These are phyloP conservation scores for Macropus fuliginosus DNA, from an alignment of 2,797 vertebrate species.

Conservation along the genomic window DNA sequence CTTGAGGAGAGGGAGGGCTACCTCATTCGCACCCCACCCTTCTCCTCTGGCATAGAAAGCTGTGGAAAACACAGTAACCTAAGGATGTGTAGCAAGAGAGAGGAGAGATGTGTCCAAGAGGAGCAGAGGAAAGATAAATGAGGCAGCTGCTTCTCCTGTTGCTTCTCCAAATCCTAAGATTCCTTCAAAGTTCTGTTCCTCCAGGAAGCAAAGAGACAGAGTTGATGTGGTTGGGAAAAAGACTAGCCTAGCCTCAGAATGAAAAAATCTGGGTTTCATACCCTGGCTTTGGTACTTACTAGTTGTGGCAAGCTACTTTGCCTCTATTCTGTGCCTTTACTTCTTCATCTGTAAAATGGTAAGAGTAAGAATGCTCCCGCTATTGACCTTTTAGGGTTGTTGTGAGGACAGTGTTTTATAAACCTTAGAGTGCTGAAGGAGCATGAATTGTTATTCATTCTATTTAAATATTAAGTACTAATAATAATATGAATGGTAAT, in stretches of 20 bases:
- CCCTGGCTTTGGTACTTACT: not conserved
- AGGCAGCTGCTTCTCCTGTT: not conserved
- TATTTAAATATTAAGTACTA: not conserved
- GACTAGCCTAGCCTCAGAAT: not conserved
- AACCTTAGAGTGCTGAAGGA: not conserved
- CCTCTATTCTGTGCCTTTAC: not conserved
- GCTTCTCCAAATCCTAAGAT: not conserved
- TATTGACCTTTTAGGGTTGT: not conserved
- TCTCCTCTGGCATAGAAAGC: not conserved
- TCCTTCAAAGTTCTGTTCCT: not conserved
- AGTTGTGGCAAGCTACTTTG: not conserved
- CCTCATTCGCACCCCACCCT: not conserved
- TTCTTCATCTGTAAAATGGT: not conserved
- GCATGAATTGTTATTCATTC: not conserved
- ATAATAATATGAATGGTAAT: not conserved
- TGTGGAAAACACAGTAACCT: not conserved
- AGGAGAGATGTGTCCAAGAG: not conserved
- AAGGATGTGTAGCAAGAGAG: not conserved
- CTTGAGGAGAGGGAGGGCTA: not conserved
- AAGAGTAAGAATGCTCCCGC: not conserved
- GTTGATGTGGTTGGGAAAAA: not conserved
- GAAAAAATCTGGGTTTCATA: not conserved
- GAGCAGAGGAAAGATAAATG: not conserved
- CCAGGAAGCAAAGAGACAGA: not conserved
- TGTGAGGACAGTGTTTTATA: not conserved